A percentile compares a stretch with the other conserved stretches of the same genome.
These are phyloP conservation scores for Pungitius pungitius DNA, from an alignment of 2,113 vertebrate species.

Conservation along the genomic window DNA sequence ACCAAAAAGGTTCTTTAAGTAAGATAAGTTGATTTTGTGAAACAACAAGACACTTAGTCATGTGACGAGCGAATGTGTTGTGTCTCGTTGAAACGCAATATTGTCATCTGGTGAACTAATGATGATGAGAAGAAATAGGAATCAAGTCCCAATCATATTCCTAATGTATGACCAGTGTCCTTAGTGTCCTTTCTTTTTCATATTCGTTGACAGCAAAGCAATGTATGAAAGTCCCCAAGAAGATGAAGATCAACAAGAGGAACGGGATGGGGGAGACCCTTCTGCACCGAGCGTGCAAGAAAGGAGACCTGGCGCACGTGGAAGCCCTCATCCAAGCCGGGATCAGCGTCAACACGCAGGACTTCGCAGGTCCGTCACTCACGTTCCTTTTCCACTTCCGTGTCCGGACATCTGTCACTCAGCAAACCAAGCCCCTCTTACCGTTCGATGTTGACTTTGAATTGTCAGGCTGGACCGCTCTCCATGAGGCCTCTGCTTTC, in stretches of 20 bases:
- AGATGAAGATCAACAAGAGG: slow-evolving; percentile 62
- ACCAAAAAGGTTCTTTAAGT: background rate
- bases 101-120: background rate
- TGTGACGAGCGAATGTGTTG: background rate
- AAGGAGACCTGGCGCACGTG: slow-evolving; percentile 77
- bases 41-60: background rate
- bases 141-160: background rate
- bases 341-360: slow-evolving; percentile 81
- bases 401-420: background rate
- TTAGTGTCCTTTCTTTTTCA: background rate
- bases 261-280: slow-evolving; percentile 79
- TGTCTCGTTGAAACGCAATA: background rate
- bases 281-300: slow-evolving; percentile 83
- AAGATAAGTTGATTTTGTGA: background rate
- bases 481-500: slow-evolving; percentile 82
- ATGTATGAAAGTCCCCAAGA: background rate
- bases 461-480: slow-evolving; percentile 85
- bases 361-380: slow-evolving; percentile 83
- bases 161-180: background rate
- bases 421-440: rapidly evolving
- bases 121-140: too few species aligned
- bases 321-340: slow-evolving; percentile 83
- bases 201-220: background rate
- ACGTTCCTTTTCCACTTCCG: background rate
- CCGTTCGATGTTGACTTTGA: background rate